Percentiles rank a stretch among this genome's conserved stretches.
phyloP scores from a whole-genome alignment of 1,140 invertebrate genomes.

The Bombus soroeensis region DNA sequence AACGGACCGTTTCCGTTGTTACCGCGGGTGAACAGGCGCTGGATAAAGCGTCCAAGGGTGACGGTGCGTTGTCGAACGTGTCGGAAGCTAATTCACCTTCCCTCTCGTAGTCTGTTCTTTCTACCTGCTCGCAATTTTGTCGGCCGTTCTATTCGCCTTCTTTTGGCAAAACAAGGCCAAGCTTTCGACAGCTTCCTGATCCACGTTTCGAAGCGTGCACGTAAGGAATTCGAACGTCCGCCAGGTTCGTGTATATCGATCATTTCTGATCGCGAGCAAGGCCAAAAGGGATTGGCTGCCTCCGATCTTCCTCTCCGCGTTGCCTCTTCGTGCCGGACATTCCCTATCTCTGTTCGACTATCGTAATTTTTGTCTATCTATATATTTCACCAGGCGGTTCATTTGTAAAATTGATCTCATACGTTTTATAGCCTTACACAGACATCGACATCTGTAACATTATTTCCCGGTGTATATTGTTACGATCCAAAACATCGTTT shows the following conservation, averaged over 20 bases:
- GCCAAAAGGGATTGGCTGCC: constrained; percentile 75
- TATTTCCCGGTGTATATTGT: too few relatives aligned
- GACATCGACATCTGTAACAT: background rate
- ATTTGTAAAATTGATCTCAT: constrained; percentile 56
- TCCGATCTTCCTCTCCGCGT: constrained; percentile 40
- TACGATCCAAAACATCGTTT: background rate
- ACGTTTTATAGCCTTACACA: background rate
- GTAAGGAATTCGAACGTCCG: constrained; percentile 53
- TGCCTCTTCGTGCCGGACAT: background rate
- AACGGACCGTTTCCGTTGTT: background rate
- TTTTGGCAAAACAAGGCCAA: constrained; percentile 64
- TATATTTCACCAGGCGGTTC: constrained; percentile 21
- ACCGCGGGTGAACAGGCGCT: background rate
- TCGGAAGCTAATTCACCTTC: constrained; percentile 8
- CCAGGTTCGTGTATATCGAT: constrained; percentile 59
- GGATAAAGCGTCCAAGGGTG: background rate
- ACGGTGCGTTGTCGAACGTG: background rate
- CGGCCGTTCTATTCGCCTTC: constrained; percentile 46
- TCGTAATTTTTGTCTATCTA: background rate
- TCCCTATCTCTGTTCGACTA: constrained; percentile 21
- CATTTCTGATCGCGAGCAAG: constrained; percentile 75
- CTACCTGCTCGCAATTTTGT: constrained; percentile 4
- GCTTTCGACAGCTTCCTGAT: constrained; percentile 74
- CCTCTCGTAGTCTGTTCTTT: constrained; percentile 5
- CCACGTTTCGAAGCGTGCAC: constrained; percentile 44